Base-by-base conservation (phyloP, 2,888 invertebrate species). In the Hipparchia sbordonii region DNA sequence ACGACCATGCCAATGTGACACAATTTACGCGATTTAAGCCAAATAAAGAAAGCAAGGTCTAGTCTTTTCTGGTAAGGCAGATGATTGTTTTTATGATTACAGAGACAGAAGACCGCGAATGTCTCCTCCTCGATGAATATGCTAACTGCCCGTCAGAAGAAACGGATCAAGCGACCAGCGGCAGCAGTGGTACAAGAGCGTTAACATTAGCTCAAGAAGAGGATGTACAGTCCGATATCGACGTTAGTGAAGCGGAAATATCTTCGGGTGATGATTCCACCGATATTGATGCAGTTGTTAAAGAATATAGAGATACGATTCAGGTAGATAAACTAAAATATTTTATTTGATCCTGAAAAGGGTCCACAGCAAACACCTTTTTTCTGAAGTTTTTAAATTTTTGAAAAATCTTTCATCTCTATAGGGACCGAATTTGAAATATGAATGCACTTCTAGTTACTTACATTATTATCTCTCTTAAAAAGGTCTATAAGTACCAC, bases 251-350 rank as follows among this genome's bases (percentile, higher is more conserved):
- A 60, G 93, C 90, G n/a, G 96, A 95, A n/a, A 77, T 92, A 45
- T 90, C 92, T 3, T 93, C 93, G 2, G 93, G 93, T 45, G 96
- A 96, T 76, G 96, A 95, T 77, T 96, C 96, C 0, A 97, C 97
- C 1, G 97, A 97, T 81, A 96, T 97, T 71, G 97, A 97, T 84
- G 96, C 96, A 1, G 96, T 96, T 13, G 97, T 97, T 0, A 96
- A 96, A 81, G 97, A 97, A 82, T 97, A 97, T 82, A 95, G 95
- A 74, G 96, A 96, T 81, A 95, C 95, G 79, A 94, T 96, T 77
- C 95, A 96, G 89, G 96, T 96, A 85, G 1, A 48, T 8, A 48
- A 23, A 6, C 48, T 0, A 7, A 48, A 48, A 48, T 48, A 48
- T 48, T 6, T 48, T 48, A 7, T 48, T 48, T 39, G 39, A 39